These are phyloP conservation scores for Calephelis perditalis DNA, from an alignment of 2,888 invertebrate genomes.

Conservation along the genomic window DNA sequence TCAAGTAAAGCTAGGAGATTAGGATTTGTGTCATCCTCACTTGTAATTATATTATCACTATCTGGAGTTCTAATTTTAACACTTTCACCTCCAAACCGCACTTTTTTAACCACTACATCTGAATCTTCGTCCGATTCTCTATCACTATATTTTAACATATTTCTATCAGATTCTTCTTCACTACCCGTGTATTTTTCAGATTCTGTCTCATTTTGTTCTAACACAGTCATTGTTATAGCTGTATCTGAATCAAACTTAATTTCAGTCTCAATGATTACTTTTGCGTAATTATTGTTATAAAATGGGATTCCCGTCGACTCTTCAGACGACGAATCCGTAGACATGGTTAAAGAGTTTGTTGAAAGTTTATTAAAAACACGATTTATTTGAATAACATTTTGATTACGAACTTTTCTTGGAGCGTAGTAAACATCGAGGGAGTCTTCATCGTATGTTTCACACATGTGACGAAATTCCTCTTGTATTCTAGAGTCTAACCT, in stretches of 20 bases:
- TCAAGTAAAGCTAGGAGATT: constrained; percentile 28
- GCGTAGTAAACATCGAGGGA: constrained; percentile 68
- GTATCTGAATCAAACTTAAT: constrained; percentile 89
- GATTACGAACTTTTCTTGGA: constrained; percentile 51
- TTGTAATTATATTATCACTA: constrained; percentile 83
- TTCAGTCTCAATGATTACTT: constrained; percentile 89
- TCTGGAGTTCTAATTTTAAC: constrained; percentile 92
- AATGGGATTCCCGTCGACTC: constrained; percentile 73
- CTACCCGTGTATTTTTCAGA: constrained; percentile 63
- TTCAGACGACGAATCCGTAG: constrained; percentile 78
- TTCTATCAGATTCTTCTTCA: constrained; percentile 64
- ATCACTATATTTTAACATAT: constrained; percentile 79
- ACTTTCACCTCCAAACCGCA: constrained; percentile 91
- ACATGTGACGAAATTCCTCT: constrained; percentile 66
- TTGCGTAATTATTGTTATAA: constrained; percentile 72
- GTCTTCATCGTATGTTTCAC: constrained; percentile 67
- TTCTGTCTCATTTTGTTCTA: constrained; percentile 82
- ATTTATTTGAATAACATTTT: constrained; percentile 55
- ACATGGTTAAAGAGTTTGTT: constrained; percentile 48
- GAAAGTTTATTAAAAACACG: constrained; percentile 50
- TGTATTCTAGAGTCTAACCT: constrained; percentile 65
- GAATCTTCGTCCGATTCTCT: constrained; percentile 80
- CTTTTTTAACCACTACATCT: constrained; percentile 80
- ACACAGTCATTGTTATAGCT: constrained; percentile 89
- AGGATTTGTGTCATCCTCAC: constrained; percentile 69